Conservation (phyloP, 1,140 invertebrate species). For the Conus betulinus region DNA sequence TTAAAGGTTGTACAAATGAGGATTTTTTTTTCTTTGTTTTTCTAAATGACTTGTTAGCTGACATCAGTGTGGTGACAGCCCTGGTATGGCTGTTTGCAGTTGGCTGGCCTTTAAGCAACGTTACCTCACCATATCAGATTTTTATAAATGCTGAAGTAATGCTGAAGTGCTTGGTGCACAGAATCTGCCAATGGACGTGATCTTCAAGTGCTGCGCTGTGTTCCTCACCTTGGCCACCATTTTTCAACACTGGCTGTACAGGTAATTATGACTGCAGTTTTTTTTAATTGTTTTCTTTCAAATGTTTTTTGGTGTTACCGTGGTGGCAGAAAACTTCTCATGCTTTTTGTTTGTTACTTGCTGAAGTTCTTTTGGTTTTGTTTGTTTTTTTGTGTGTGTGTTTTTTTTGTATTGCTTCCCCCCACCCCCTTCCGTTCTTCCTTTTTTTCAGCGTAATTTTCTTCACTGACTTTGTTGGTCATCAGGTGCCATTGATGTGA, state of each 20-base stretch:
- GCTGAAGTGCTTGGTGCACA: conserved; percentile 46
- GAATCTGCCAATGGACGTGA: conserved; percentile 64
- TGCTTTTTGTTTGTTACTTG: background rate
- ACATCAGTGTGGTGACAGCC: too few species aligned
- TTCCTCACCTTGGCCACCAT: conserved; percentile 67
- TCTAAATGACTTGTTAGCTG: too few species aligned
- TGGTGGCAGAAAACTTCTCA: too few species aligned
- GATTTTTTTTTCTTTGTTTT: too few species aligned
- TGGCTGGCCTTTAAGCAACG: too few species aligned
- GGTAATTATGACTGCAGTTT: conserved; percentile 51
- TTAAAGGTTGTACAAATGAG: too few species aligned
- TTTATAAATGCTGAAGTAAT: background rate
- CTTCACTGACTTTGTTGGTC: too few species aligned
- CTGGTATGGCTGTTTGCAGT: too few species aligned
- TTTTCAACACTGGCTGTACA: conserved; percentile 69
- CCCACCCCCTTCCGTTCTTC: background rate
- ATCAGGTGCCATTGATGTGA: background rate
- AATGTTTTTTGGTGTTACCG: background rate
- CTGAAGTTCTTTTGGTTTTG: background rate
- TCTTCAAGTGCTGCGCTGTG: conserved; percentile 70
- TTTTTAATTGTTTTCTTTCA: background rate
- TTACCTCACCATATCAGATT: background rate
- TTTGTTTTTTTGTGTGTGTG: background rate
- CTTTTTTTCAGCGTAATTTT: background rate
- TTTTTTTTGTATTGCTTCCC: background rate